Evolutionary conservation across 2,113 vertebrate species (phyloP).

Genomic region (Dicaeum eximium): DNA sequence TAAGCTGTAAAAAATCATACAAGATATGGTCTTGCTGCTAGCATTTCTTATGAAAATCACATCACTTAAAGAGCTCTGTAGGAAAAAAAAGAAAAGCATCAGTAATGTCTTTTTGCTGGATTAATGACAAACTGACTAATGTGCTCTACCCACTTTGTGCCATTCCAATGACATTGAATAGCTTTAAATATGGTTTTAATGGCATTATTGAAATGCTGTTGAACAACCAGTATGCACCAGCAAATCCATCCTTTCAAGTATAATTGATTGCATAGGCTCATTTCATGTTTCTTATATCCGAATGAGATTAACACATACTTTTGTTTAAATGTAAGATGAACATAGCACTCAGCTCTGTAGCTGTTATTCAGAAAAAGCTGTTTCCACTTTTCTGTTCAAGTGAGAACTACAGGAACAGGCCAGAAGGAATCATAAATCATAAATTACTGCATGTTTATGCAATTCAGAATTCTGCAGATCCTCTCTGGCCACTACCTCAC

Average conservation of each 20-base stretch:
- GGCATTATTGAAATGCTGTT: constrained; percentile 25
- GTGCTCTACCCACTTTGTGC: neutral
- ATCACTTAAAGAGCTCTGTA: neutral
- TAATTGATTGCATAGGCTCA: constrained; percentile 3
- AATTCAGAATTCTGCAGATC: neutral
- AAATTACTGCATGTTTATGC: neutral
- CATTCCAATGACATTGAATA: neutral
- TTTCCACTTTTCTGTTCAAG: neutral
- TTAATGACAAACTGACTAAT: constrained; percentile 45
- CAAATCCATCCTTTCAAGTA: neutral
- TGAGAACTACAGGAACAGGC: neutral
- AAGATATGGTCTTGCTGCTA: neutral
- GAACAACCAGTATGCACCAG: neutral
- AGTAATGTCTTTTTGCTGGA: constrained; percentile 18
- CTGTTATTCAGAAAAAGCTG: neutral
- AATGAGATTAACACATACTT: constrained; percentile 15
- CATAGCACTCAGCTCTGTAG: neutral
- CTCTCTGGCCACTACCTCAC: neutral
- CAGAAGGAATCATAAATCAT: neutral
- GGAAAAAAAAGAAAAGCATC: neutral
- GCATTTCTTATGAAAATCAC: neutral
- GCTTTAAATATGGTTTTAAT: constrained; percentile 49
- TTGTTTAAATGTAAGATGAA: constrained; percentile 25
- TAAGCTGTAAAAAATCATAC: neutral
- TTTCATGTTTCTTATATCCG: constrained; percentile 12